Base-by-base conservation (phyloP, 2,797 vertebrate species). In the Cossypha caffra region DNA sequence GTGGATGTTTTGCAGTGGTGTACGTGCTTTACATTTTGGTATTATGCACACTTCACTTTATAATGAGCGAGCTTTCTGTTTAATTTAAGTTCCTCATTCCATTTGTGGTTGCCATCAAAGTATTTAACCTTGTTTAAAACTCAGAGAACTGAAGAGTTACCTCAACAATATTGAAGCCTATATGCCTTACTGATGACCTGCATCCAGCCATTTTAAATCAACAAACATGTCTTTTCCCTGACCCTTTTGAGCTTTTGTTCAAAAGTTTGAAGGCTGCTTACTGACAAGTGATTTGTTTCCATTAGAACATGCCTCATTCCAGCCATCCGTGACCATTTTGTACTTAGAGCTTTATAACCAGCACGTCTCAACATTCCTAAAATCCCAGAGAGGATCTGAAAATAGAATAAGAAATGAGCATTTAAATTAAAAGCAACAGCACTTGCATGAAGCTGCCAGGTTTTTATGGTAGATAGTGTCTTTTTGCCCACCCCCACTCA, bases 401-500 rank as follows among this genome's bases (percentile, higher is more conserved):
- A 98, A 98, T 98, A 98, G 98, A 98, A 96, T 95, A 97, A 97
- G 96, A 98, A 97, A 97, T 94, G 94, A 97, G 95, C 94, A 95
- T 98, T 97, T 96, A 97, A 97, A 98, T 98, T 95, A 96, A 97
- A 97, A 97, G 96, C 97, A 97, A 97, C 91, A 93, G 96, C 79
- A 86, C 91, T 91, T 87, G 90, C 93, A 94, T 68, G 80, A 92
- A 94, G 81, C 94, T 96, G 97, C 97, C 94, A 96, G 93, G 75
- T 95, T 96, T 95, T 95, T 91, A 94, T 94, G 86, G 84, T 57
- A 91, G 93, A 97, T 93, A 96, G 89, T 86, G 95, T 72, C 91
- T 96, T 85, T 95, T 94, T 84, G 61, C 58, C 67, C 24, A 80
- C 68, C 50, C 72, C 90, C 76, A 84, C 69, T 78, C 73, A 31